A percentile compares a stretch with the other conserved stretches of the same genome.
phyloP scores from a whole-genome alignment of 2,113 vertebrate species.

The Noctilio leporinus region DNA sequence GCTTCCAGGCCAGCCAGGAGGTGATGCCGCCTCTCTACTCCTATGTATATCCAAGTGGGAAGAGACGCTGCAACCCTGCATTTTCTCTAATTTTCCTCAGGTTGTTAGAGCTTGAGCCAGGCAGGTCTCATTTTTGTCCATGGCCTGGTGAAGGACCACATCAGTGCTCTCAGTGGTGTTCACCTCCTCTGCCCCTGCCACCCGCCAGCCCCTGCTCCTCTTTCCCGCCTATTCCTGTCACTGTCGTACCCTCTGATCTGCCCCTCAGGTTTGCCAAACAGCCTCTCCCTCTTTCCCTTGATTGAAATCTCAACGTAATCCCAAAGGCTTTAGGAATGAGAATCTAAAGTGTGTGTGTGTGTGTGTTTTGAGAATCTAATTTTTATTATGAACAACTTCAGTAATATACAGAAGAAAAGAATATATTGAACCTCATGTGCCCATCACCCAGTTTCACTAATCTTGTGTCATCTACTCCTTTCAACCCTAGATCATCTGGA shows the following conservation, averaged over 20 bases:
- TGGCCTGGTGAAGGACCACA: not conserved
- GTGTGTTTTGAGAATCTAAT: constrained; percentile 4
- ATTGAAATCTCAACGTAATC: not conserved
- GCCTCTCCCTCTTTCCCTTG: not conserved
- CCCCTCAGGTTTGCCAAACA: not conserved
- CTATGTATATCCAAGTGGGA: accelerated
- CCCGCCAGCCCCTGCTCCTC: not conserved
- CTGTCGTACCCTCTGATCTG: not conserved
- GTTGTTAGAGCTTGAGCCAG: not conserved
- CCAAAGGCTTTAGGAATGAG: not conserved
- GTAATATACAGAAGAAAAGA: not conserved
- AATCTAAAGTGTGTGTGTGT: too few species aligned
- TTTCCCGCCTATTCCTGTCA: not conserved
- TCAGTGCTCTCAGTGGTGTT: not conserved
- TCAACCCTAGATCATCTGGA: not conserved
- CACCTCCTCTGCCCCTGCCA: not conserved
- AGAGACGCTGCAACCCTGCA: not conserved
- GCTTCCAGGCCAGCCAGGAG: not conserved
- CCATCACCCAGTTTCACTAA: not conserved
- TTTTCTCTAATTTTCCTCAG: not conserved
- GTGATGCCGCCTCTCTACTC: not conserved
- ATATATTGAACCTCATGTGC: not conserved
- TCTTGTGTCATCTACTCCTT: not conserved
- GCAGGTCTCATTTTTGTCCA: not conserved
- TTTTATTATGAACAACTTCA: not conserved